Base-by-base conservation (phyloP, 1,140 invertebrate species). In the Heliconius melpomene region DNA sequence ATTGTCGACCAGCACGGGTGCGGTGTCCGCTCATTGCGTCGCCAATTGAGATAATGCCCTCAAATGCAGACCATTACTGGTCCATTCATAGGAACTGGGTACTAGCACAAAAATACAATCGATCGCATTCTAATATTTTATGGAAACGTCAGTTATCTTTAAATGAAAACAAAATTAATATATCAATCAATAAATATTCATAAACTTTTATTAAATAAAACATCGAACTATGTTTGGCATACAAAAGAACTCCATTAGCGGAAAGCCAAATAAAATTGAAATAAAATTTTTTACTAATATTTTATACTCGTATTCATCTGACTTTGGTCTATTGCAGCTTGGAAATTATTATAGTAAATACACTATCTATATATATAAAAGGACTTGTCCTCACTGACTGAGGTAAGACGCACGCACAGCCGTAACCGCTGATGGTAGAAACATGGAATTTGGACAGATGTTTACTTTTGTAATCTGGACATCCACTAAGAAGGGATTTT, bases 51-150 rank as follows among this genome's bases (percentile, higher is more conserved):
- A 92, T 94, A 94, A 94, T 94, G 82, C 86, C 85, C 83, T 87
- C 88, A 91, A 93, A 93, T 93, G 90, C 89, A 93, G 85, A 92
- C 93, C 88, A 93, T 93, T 93, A 94, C 91, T 90, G 88, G 88
- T 88, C 90, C 88, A 92, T 91, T 90, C 92, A 91, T 91, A 90
- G 89, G 83, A 90, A 90, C 89, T 90, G 91, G 86, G 87, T 89
- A 87, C 83, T 83, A 23, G 18, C 9, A 72, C 71, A 72, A 38
- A 72, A 72, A 38, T 38, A 40, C 9, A 7, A 72, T 23, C 36
- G 11, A 60, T 26, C 18, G 32, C 32, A 72, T 32, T 36, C 5
- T 16, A 72, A 20, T 38, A 72, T 23, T 72, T 20, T 7, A 72
- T 72, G 2, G 0, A 72, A 1, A 29, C 23, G 20, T 18, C n/a